Percentiles rank a stretch among this genome's conserved stretches.
Evolutionary conservation across 2,797 vertebrate species (phyloP).

Genomic region (Poeciliopsis paucimaculata): DNA sequence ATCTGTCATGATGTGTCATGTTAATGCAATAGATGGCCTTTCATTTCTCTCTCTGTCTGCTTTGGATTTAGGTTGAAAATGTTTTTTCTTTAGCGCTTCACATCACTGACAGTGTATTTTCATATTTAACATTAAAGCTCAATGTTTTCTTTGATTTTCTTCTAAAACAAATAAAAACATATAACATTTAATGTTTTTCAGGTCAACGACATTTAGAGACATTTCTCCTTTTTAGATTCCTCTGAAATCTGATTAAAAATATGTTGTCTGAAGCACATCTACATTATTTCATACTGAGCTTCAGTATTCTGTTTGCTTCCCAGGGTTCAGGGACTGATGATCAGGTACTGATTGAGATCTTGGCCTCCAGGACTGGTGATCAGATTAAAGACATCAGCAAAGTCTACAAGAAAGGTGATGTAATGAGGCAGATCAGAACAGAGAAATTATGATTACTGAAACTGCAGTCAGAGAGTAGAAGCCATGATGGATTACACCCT

Average conservation of each 20-base stretch:
- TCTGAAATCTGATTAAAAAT: slow-evolving; percentile 5
- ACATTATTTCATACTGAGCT: slow-evolving; percentile 5
- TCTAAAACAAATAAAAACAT: background rate
- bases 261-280: slow-evolving; percentile 4
- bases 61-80: slow-evolving; percentile 8
- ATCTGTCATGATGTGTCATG: slow-evolving; percentile 16
- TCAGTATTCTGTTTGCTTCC: slow-evolving; percentile 37
- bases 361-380: slow-evolving; percentile 88
- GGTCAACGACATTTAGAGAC: background rate
- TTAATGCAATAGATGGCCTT: background rate
- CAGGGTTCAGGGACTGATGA: slow-evolving; percentile 95
- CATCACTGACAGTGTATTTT: background rate
- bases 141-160: background rate
- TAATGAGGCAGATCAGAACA: slow-evolving; percentile 3
- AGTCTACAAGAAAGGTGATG: slow-evolving; percentile 90
- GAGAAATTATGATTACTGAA: slow-evolving; percentile 9
- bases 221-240: slow-evolving; percentile 8
- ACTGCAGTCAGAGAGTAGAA: background rate
- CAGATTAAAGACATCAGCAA: slow-evolving; percentile 86
- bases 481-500: background rate
- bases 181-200: background rate
- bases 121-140: background rate
- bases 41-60: background rate
- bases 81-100: background rate
- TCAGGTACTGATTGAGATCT: slow-evolving; percentile 91